Conservation (phyloP, 37 sponge, comb jelly and placozoan species). For the Beroe ovata region DNA sequence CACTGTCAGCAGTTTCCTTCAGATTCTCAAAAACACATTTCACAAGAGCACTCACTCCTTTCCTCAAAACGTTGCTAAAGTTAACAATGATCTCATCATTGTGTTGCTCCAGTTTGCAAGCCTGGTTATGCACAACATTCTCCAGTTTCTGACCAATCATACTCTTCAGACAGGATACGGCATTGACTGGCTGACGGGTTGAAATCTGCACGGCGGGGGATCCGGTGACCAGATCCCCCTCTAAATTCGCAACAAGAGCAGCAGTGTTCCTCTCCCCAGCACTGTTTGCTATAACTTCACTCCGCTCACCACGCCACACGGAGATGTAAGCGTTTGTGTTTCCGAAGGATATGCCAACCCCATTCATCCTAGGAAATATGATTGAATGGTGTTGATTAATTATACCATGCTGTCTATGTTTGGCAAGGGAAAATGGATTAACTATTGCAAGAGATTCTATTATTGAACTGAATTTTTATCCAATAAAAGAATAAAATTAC, state of each 20-base stretch:
- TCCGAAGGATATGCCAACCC: slow-evolving; percentile 23
- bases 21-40: slow-evolving; percentile 33
- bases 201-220: slow-evolving; percentile 16
- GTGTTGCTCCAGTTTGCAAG: slow-evolving; percentile 38
- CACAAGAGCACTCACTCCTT: slow-evolving; percentile 20
- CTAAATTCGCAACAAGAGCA: neutral
- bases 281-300: slow-evolving; percentile 26
- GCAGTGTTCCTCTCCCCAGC: slow-evolving; percentile 21
- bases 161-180: slow-evolving; percentile 20
- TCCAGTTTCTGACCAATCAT: neutral
- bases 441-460: too few species aligned
- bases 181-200: neutral
- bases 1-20: slow-evolving; percentile 49
- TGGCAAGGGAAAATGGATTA: too few species aligned
- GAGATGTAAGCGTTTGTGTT: neutral
- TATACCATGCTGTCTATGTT: too few species aligned
- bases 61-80: neutral
- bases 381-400: too few species aligned
- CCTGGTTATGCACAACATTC: neutral
- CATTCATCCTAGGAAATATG: neutral
- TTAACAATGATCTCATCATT: slow-evolving; percentile 19
- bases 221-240: slow-evolving; percentile 26
- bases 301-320: neutral
- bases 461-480: too few species aligned
- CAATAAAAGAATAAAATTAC: too few species aligned